Conservation (phyloP, 2,113 vertebrate genomes). For the Cyprinus carpio region DNA sequence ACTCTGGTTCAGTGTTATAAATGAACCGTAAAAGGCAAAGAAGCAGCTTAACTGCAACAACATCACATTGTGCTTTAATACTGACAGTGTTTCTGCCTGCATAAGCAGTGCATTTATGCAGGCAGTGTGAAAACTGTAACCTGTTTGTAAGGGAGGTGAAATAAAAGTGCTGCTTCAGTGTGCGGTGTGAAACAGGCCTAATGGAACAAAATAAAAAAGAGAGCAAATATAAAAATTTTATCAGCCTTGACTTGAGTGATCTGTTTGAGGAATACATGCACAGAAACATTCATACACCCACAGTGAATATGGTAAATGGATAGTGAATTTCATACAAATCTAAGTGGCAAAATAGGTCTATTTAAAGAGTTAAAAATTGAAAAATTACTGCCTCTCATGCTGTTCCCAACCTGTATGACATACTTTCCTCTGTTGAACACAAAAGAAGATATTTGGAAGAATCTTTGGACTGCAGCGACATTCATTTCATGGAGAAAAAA, state of each 20-base stretch:
- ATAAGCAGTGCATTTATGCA: constrained; percentile 17
- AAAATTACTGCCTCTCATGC: background rate
- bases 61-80: background rate
- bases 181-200: background rate
- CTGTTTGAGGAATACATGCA: background rate
- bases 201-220: background rate
- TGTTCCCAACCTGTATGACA: background rate
- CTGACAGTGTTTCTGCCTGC: background rate
- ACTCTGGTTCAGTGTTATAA: background rate
- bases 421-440: background rate
- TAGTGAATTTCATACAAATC: background rate
- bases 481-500: background rate
- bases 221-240: background rate
- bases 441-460: background rate
- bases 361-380: background rate
- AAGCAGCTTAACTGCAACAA: constrained; percentile 12
- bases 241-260: background rate
- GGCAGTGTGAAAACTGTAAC: background rate
- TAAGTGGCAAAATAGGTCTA: background rate
- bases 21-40: background rate
- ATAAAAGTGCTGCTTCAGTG: background rate
- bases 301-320: background rate
- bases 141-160: background rate
- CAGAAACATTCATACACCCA: background rate
- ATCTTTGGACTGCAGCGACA: background rate